Evolutionary conservation across 1,140 invertebrate genomes (phyloP).

Genomic region (Grapholita molesta): DNA sequence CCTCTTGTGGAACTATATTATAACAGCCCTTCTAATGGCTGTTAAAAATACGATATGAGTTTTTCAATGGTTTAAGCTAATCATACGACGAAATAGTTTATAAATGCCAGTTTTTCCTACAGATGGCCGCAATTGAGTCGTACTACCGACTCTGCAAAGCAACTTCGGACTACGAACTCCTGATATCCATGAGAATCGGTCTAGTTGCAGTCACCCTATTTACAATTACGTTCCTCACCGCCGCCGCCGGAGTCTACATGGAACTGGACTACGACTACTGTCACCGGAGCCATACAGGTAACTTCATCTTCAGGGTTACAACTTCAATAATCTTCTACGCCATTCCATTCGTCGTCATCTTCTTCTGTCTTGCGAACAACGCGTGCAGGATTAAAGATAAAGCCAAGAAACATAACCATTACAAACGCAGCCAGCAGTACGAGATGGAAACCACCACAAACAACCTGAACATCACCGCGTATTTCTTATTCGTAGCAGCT

Average conservation of each 20-base stretch:
- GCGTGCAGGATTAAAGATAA: constrained; percentile 64
- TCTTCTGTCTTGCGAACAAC: constrained; percentile 74
- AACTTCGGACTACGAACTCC: constrained; percentile 71
- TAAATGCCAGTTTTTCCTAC: constrained; percentile 73
- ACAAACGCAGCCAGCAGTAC: constrained; percentile 82
- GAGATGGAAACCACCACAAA: constrained; percentile 82
- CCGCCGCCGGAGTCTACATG: constrained; percentile 38
- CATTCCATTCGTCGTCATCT: constrained; percentile 76
- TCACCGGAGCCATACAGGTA: constrained; percentile 63
- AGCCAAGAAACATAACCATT: constrained; percentile 73
- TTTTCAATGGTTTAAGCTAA: not conserved
- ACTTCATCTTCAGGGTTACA: constrained; percentile 75
- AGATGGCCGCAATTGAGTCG: constrained; percentile 82
- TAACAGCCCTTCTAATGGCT: too few relatives aligned
- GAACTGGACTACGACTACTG: constrained; percentile 81
- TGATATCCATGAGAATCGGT: constrained; percentile 58
- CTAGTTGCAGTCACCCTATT: constrained; percentile 30
- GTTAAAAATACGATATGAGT: too few relatives aligned
- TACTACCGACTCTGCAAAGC: constrained; percentile 80
- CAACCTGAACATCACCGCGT: constrained; percentile 82
- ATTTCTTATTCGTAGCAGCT: constrained; percentile 80
- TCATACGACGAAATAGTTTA: too few relatives aligned
- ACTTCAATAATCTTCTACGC: constrained; percentile 79
- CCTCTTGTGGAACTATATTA: too few relatives aligned
- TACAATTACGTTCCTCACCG: constrained; percentile 13